Percentiles rank a stretch among this genome's conserved stretches.
phyloP scores from a whole-genome alignment of 2,797 vertebrate species.

The Crenuchus spilurus region DNA sequence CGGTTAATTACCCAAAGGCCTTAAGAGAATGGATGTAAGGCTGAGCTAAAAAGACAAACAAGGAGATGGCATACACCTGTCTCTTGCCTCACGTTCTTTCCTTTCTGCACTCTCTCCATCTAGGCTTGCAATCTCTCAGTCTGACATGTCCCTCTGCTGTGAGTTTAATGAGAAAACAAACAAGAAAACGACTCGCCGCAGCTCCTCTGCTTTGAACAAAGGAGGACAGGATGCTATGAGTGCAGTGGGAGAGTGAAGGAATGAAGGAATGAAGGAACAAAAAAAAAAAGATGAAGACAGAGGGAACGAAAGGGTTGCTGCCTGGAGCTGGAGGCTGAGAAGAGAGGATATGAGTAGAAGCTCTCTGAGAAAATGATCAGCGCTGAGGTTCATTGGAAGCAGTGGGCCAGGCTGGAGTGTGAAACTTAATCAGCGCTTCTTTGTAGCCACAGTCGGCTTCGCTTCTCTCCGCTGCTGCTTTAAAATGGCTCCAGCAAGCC shows the following conservation, averaged over 20 bases:
- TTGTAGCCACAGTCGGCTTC: slow-evolving; percentile 52
- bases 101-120: not conserved
- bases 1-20: slow-evolving; percentile 42
- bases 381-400: slow-evolving; percentile 49
- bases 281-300: slow-evolving; percentile 17
- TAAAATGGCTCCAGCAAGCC: slow-evolving; percentile 59
- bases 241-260: slow-evolving; percentile 15
- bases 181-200: slow-evolving; percentile 75
- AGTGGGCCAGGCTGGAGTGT: slow-evolving; percentile 40
- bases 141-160: slow-evolving; percentile 3
- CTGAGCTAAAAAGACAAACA: not conserved
- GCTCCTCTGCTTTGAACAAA: slow-evolving; percentile 69
- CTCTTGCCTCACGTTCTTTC: slow-evolving; percentile 1
- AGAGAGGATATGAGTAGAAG: slow-evolving; percentile 46
- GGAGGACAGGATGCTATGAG: no score
- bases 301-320: slow-evolving; percentile 52
- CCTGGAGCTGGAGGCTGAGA: slow-evolving; percentile 41
- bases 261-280: not conserved
- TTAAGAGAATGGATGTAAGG: slow-evolving; percentile 17
- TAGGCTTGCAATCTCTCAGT: not conserved
- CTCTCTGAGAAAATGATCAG: slow-evolving; percentile 52
- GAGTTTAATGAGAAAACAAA: slow-evolving; percentile 66
- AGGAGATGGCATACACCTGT: not conserved
- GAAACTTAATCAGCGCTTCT: slow-evolving; percentile 50
- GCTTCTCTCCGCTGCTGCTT: slow-evolving; percentile 45